Evolutionary conservation across 2,888 invertebrate genomes (phyloP).

Genomic region (Ommatoiulus sabulosus): DNA sequence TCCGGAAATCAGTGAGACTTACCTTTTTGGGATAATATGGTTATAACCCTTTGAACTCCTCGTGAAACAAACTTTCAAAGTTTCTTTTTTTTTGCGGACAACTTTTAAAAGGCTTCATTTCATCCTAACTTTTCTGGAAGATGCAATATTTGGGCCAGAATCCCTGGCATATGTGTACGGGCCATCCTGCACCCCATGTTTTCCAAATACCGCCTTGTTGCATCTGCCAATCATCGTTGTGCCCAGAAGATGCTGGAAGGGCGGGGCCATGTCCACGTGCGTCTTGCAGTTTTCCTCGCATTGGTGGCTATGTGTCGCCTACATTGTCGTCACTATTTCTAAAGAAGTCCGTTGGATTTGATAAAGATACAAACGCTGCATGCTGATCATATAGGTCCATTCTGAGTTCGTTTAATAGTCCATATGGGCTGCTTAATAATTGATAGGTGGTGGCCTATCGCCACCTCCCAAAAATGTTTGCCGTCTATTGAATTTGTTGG

Average conservation of each 20-base stretch:
- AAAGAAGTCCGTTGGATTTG: neutral
- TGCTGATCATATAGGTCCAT: neutral
- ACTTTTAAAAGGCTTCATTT: slow-evolving; percentile 16
- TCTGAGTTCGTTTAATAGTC: neutral
- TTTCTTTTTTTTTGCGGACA: neutral
- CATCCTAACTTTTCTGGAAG: neutral
- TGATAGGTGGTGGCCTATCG: too few relatives aligned
- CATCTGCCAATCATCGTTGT: slow-evolving; percentile 8
- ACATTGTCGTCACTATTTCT: neutral
- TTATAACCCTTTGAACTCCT: neutral
- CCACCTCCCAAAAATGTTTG: too few relatives aligned
- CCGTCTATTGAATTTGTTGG: too few relatives aligned
- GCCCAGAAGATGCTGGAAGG: neutral
- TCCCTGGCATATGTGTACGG: neutral
- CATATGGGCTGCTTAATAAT: too few relatives aligned
- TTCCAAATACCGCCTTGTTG: slow-evolving; percentile 26
- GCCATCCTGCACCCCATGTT: neutral
- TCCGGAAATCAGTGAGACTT: too few relatives aligned
- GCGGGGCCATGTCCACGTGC: neutral
- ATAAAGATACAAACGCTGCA: neutral
- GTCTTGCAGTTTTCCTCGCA: neutral
- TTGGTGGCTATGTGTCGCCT: neutral
- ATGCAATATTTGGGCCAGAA: slow-evolving; percentile 14
- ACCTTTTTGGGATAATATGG: neutral
- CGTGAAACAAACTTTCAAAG: neutral